Percentiles rank a stretch among this genome's conserved stretches.
These are phyloP conservation scores for Lepilemur ruficaudatus DNA, from an alignment of 2,797 vertebrate genomes.

Conservation along the genomic window DNA sequence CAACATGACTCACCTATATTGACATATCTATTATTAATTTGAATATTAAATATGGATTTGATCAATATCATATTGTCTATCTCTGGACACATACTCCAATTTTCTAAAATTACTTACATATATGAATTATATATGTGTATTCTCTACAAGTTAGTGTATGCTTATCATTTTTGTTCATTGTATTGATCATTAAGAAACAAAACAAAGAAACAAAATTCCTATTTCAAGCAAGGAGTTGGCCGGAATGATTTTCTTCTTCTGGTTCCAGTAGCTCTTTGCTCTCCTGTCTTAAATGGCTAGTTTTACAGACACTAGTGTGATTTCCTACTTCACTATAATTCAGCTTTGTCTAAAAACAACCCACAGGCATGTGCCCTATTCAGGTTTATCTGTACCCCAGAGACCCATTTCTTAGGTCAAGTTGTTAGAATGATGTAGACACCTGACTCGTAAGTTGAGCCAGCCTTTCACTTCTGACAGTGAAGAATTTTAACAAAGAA, in stretches of 20 bases:
- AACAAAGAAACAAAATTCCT: background rate
- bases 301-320: background rate
- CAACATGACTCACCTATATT: background rate
- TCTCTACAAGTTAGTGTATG: background rate
- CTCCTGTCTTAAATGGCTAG: background rate
- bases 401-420: background rate
- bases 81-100: background rate
- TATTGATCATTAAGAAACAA: background rate
- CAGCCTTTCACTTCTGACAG: background rate
- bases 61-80: background rate
- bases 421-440: background rate
- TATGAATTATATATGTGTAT: background rate
- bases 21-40: background rate
- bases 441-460: accelerated
- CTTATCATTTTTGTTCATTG: background rate
- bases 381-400: background rate
- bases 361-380: background rate
- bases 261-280: background rate
- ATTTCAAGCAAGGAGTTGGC: background rate
- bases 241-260: background rate
- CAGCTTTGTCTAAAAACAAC: background rate
- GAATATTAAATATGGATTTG: background rate
- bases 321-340: background rate
- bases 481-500: background rate
- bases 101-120: background rate